Conservation (phyloP, 2,113 vertebrate genomes). For the Prunella fulvescens region DNA sequence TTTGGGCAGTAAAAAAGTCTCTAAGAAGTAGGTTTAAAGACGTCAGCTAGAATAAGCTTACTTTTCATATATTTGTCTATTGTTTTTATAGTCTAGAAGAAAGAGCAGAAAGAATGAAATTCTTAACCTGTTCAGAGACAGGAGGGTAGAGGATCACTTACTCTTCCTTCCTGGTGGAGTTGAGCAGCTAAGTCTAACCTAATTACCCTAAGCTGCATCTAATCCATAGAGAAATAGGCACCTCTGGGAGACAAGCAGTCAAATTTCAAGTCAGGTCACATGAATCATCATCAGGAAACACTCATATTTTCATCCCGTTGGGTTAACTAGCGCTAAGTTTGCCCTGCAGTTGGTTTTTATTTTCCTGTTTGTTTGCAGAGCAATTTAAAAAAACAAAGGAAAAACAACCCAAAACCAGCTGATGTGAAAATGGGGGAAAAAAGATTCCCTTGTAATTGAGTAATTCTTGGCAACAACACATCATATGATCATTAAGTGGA, state of each 20-base stretch:
- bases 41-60: background rate
- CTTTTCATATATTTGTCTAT: background rate
- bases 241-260: background rate
- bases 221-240: background rate
- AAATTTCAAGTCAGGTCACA: background rate
- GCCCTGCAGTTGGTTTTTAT: background rate
- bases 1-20: background rate
- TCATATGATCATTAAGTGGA: background rate
- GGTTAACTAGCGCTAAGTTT: background rate
- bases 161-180: rapidly evolving
- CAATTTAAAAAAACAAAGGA: background rate
- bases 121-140: background rate
- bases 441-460: background rate
- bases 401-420: background rate
- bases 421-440: background rate
- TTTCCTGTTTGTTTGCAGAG: background rate
- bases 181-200: background rate
- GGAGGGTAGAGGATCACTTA: background rate
- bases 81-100: background rate
- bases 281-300: background rate
- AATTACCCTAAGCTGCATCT: background rate
- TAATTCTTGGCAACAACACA: background rate
- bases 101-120: background rate
- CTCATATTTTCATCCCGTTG: rapidly evolving
- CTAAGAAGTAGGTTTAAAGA: background rate